Conservation (phyloP, 2,888 invertebrate genomes). For the Prenolepis imparis region DNA sequence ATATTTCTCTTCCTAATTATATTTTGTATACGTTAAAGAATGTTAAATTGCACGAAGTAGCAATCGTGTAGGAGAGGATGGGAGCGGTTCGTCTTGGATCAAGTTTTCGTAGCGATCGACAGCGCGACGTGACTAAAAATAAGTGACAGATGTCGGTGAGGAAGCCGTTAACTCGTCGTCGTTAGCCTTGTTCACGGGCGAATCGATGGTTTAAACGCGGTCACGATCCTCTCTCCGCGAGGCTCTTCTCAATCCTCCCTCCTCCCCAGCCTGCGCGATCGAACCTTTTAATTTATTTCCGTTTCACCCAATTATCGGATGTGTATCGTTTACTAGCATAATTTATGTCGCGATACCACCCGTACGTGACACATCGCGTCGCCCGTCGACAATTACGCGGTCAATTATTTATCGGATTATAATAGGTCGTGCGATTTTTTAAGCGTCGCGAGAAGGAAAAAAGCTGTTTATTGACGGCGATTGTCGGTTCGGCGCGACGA, state of each 20-base stretch:
- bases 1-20: background rate
- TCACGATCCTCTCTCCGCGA: slow-evolving; percentile 17
- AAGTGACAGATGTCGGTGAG: slow-evolving; percentile 23
- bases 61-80: background rate
- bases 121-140: slow-evolving; percentile 22
- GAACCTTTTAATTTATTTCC: slow-evolving; percentile 47
- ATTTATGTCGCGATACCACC: slow-evolving; percentile 41
- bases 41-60: background rate
- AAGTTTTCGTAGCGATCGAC: slow-evolving; percentile 59
- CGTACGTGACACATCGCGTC: slow-evolving; percentile 10
- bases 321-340: slow-evolving; percentile 38
- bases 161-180: slow-evolving; percentile 57
- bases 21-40: background rate
- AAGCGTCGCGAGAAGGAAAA: background rate
- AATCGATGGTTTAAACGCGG: slow-evolving; percentile 39
- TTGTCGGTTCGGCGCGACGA: slow-evolving; percentile 22
- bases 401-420: slow-evolving; percentile 35
- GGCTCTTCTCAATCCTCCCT: background rate
- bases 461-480: slow-evolving; percentile 18
- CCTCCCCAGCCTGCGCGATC: background rate
- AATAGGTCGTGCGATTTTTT: slow-evolving; percentile 15
- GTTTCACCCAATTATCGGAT: slow-evolving; percentile 31
- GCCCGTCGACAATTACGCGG: slow-evolving; percentile 6
- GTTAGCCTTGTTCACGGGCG: slow-evolving; percentile 46
- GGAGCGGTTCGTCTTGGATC: background rate